Evolutionary conservation across 2,888 invertebrate genomes (phyloP).

Genomic region (Drosophila rubida): DNA sequence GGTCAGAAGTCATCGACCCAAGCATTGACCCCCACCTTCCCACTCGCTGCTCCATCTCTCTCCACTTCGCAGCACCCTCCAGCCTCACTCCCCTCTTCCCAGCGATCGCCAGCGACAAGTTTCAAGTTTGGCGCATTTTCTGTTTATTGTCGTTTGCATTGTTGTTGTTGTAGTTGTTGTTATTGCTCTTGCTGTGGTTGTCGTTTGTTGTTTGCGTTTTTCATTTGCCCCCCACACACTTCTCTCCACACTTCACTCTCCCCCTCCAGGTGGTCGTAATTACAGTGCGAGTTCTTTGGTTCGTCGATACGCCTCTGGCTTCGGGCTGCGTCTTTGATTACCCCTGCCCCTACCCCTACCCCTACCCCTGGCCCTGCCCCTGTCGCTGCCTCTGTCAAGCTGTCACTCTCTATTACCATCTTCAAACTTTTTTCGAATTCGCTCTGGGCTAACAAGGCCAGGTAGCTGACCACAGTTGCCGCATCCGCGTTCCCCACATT

Average conservation of each 20-base stretch:
- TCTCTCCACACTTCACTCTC: too few relatives aligned
- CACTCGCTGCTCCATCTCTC: not conserved
- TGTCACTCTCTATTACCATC: not conserved
- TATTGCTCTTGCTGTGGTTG: constrained; percentile 22
- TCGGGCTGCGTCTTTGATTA: constrained; percentile 9
- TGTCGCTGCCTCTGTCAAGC: not conserved
- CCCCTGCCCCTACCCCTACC: not conserved
- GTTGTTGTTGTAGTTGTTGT: constrained; percentile 17
- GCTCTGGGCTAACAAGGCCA: constrained; percentile 32
- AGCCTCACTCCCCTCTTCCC: not conserved
- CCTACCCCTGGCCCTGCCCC: too few relatives aligned
- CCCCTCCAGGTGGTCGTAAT: constrained; percentile 30
- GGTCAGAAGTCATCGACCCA: constrained; percentile 72
- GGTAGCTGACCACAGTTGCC: constrained; percentile 11
- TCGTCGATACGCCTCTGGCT: constrained; percentile 53
- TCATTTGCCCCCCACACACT: constrained; percentile 41
- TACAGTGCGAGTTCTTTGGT: constrained; percentile 48
- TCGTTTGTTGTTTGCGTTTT: constrained; percentile 58
- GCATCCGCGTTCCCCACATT: not conserved
- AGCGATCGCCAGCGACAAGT: constrained; percentile 59
- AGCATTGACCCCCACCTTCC: constrained; percentile 60
- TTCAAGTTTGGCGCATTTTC: constrained; percentile 65
- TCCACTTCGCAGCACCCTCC: not conserved
- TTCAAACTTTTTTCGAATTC: constrained; percentile 1
- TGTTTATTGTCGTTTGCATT: constrained; percentile 41